Percentiles rank a stretch among this genome's conserved stretches.
Evolutionary conservation across 2,888 invertebrate species (phyloP).

Genomic region (Seira musarum): DNA sequence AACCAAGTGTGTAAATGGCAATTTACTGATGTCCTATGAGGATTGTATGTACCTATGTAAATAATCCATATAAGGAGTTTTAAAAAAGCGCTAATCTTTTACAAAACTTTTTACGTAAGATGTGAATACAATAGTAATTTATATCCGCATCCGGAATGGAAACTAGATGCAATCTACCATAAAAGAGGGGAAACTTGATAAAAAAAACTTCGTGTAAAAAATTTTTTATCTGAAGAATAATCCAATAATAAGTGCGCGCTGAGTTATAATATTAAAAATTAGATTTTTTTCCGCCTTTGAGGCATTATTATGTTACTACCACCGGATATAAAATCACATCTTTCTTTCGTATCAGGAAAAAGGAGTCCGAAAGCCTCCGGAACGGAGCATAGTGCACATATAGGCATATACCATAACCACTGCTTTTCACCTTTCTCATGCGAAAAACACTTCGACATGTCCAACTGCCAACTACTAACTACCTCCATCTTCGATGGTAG

Average conservation of each 20-base stretch:
- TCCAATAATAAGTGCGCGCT: background rate
- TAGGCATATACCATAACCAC: background rate
- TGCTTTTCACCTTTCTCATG: background rate
- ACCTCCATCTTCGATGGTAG: constrained; percentile 16
- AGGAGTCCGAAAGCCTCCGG: constrained; percentile 23
- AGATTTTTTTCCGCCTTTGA: no score
- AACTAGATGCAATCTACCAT: background rate
- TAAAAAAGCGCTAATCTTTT: no score
- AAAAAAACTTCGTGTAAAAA: background rate
- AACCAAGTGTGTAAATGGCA: no score
- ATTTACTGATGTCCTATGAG: no score
- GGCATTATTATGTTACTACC: background rate
- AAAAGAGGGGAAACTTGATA: background rate
- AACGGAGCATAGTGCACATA: constrained; percentile 3
- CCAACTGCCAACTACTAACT: constrained; percentile 23
- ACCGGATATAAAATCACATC: constrained; percentile 29
- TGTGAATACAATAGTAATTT: no score
- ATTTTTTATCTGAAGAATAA: background rate
- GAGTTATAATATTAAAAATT: background rate
- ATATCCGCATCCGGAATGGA: background rate
- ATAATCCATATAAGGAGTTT: no score
- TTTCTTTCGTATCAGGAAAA: background rate
- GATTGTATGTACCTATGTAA: no score
- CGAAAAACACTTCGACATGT: constrained; percentile 1
- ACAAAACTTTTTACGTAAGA: no score